Conservation (phyloP, 2,113 vertebrate species). For the Ceuthmochares aereus region DNA sequence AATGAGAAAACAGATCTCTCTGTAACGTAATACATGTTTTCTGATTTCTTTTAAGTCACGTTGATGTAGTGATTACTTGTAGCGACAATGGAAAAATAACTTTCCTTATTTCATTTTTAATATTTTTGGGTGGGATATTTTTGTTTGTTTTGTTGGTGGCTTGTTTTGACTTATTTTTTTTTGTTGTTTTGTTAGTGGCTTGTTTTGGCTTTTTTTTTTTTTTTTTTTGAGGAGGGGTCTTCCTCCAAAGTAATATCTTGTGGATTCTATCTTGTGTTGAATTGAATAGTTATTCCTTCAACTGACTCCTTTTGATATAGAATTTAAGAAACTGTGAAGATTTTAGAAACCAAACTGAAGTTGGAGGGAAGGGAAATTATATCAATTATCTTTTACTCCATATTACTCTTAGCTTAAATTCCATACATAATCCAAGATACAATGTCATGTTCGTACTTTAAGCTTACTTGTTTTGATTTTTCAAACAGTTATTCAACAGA, state of each 20-base stretch:
- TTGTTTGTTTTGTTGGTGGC: background rate
- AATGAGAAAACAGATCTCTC: background rate
- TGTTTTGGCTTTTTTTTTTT: no score
- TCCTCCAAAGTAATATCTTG: background rate
- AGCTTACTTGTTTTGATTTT: background rate
- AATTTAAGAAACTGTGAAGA: background rate
- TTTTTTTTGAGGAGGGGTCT: background rate
- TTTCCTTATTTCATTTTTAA: background rate
- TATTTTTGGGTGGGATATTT: background rate
- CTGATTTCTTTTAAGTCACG: background rate
- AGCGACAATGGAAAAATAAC: background rate
- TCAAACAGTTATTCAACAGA: background rate
- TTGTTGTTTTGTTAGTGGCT: background rate
- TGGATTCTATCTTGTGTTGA: rapidly evolving
- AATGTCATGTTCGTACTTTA: background rate
- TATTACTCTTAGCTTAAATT: background rate
- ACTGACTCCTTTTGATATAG: background rate
- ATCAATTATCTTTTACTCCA: background rate
- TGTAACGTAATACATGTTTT: background rate
- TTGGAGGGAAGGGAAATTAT: background rate
- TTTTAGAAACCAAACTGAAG: background rate
- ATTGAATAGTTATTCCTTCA: background rate
- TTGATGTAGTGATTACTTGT: background rate
- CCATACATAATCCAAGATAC: background rate
- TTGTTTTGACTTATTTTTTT: background rate